Evolutionary conservation across 2,888 invertebrate species (phyloP).

Genomic region (Andrena dorsata): DNA sequence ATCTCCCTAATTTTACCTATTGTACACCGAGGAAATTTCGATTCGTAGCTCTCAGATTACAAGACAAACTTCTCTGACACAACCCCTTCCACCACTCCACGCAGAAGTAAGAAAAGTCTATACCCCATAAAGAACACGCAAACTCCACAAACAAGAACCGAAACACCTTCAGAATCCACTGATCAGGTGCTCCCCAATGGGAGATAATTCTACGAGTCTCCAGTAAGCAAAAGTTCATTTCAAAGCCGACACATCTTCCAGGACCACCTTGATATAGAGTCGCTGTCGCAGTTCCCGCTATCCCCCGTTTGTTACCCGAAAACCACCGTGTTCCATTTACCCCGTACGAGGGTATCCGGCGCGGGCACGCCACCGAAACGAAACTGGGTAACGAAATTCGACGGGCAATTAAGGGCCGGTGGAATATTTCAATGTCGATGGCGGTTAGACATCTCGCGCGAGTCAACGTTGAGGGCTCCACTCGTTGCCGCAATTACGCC

Average conservation of each 20-base stretch:
- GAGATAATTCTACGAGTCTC: background rate
- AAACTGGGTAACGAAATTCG: constrained; percentile 27
- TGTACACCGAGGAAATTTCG: no score
- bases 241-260: background rate
- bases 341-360: background rate
- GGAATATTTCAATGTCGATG: constrained; percentile 40
- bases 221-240: background rate
- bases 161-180: no score
- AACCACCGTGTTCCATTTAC: constrained; percentile 16
- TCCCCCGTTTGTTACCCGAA: background rate
- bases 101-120: no score
- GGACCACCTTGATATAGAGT: background rate
- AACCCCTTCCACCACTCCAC: no score
- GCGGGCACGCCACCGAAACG: background rate
- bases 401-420: constrained; percentile 23
- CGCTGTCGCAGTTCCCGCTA: background rate
- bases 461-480: constrained; percentile 46
- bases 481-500: constrained; percentile 70
- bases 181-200: no score
- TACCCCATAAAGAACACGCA: no score
- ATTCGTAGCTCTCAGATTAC: no score
- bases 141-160: no score
- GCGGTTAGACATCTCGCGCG: constrained; percentile 31
- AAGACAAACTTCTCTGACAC: no score
- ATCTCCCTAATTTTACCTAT: no score